A percentile compares a stretch with the other conserved stretches of the same genome.
Conservation (phyloP, 2,113 vertebrate genomes). For the Sus scrofa region DNA sequence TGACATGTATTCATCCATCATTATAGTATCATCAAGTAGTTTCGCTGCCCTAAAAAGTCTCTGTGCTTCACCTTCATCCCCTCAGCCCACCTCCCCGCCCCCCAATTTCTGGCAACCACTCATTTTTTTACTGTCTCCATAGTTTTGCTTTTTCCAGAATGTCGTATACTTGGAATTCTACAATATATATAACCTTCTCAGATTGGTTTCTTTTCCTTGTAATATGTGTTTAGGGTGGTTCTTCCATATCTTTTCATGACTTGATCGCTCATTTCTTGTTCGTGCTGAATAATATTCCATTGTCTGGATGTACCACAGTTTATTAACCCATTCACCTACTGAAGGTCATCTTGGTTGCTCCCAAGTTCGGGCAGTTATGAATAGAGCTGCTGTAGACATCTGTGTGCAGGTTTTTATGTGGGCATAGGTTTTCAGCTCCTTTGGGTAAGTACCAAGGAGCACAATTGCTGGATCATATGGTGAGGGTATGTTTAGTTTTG, state of each 20-base stretch:
- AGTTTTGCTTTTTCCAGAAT: background rate
- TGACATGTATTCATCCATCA: background rate
- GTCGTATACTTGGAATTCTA: background rate
- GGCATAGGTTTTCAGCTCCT: background rate
- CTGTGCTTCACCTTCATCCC: background rate
- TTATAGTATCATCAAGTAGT: background rate
- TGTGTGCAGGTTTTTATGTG: background rate
- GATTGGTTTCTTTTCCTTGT: background rate
- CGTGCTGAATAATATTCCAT: background rate
- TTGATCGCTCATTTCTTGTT: background rate
- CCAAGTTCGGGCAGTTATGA: background rate
- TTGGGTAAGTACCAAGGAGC: background rate
- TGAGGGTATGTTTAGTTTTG: background rate
- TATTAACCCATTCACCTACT: background rate
- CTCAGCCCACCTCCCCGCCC: background rate
- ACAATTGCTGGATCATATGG: background rate
- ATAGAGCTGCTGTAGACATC: background rate
- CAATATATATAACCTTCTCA: background rate
- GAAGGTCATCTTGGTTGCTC: background rate
- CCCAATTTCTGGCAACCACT: background rate
- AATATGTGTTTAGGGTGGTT: no score
- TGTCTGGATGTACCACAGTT: background rate
- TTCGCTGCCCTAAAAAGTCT: background rate
- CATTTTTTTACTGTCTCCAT: background rate
- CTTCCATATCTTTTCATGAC: background rate